These are phyloP conservation scores for Microtus oregoni DNA, from an alignment of 2,113 vertebrate genomes.

Conservation along the genomic window DNA sequence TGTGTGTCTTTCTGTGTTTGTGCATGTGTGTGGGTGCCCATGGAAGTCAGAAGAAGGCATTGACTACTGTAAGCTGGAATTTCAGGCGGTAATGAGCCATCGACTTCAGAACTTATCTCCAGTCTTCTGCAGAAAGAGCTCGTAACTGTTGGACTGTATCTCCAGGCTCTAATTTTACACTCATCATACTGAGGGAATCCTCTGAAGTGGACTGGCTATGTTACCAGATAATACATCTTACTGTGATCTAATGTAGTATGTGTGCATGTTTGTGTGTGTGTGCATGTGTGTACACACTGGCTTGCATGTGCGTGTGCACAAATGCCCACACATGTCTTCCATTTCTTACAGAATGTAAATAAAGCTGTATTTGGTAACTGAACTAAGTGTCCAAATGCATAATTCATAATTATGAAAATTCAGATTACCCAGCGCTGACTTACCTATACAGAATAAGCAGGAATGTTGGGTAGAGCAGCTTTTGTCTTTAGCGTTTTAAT, in stretches of 20 bases:
- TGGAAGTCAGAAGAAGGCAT: not conserved
- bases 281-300: not conserved
- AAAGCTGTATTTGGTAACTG: not conserved
- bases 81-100: not conserved
- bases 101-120: not conserved
- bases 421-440: not conserved
- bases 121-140: not conserved
- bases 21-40: not conserved
- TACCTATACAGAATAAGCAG: conserved; percentile 56
- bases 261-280: not conserved
- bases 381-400: conserved; percentile 54
- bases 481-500: conserved; percentile 88
- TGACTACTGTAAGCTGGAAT: not conserved
- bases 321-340: not conserved
- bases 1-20: too few species aligned
- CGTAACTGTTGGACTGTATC: not conserved
- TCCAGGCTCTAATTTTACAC: not conserved
- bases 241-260: not conserved
- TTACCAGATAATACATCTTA: not conserved
- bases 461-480: conserved; percentile 79
- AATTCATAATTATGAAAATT: conserved; percentile 53
- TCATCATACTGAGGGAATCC: rapidly evolving
- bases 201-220: not conserved
- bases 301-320: not conserved
- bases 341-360: not conserved